phyloP scores from a whole-genome alignment of 1,140 invertebrate genomes.

The Sinonovacula constricta region DNA sequence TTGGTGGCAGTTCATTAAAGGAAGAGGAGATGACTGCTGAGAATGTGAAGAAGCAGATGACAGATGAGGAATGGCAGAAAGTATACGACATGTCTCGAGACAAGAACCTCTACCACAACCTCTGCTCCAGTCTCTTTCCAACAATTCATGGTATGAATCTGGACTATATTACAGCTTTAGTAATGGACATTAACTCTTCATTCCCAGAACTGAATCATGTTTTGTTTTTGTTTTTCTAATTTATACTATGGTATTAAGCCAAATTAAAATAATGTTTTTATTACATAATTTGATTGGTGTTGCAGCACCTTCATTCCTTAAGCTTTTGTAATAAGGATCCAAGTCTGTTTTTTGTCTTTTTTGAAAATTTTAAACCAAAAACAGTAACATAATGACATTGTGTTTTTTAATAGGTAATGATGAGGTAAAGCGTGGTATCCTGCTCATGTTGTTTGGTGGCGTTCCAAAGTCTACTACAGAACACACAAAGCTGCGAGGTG shows the following conservation, averaged over 20 bases:
- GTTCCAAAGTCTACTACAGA: constrained; percentile 97
- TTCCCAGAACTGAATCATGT: too few species aligned
- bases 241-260: too few species aligned
- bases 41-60: constrained; percentile 96
- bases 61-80: constrained; percentile 95
- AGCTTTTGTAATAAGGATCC: too few species aligned
- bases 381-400: too few species aligned
- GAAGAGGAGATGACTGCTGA: constrained; percentile 86
- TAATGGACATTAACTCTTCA: too few species aligned
- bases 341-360: too few species aligned
- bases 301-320: too few species aligned
- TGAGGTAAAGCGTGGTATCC: constrained; percentile 96
- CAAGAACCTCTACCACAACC: constrained; percentile 93
- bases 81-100: constrained; percentile 98
- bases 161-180: too few species aligned
- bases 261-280: too few species aligned
- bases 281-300: too few species aligned
- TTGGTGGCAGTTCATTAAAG: constrained; percentile 79
- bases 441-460: constrained; percentile 98
- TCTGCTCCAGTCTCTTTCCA: constrained; percentile 96
- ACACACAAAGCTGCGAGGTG: constrained; percentile 91
- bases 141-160: constrained; percentile 95
- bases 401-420: constrained; percentile 85
- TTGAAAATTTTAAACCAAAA: neutral
- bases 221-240: too few species aligned